Percentiles rank a stretch among this genome's conserved stretches.
phyloP scores from a whole-genome alignment of 2,113 vertebrate species.

The Felis chaus region DNA sequence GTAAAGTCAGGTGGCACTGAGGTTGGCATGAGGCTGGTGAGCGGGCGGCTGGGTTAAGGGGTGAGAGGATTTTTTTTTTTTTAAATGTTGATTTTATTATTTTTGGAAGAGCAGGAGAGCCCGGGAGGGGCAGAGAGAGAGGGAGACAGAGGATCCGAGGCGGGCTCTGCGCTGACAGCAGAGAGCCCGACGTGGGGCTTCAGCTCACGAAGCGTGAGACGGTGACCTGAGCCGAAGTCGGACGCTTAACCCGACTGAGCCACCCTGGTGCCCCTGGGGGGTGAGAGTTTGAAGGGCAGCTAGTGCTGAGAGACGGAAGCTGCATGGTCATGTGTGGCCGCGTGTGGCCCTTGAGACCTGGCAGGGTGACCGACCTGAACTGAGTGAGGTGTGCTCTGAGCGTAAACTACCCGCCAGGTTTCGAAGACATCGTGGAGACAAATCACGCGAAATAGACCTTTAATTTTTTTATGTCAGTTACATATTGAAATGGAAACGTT shows the following conservation, averaged over 20 bases:
- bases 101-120: too few relatives aligned
- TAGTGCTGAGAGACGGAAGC: not conserved
- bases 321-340: not conserved
- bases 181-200: too few relatives aligned
- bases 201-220: too few relatives aligned
- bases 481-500: not conserved
- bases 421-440: not conserved
- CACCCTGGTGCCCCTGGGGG: too few relatives aligned
- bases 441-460: not conserved
- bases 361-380: not conserved
- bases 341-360: not conserved
- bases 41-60: not conserved
- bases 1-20: not conserved
- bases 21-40: too few relatives aligned
- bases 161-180: too few relatives aligned
- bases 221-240: too few relatives aligned
- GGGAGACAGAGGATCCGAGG: too few relatives aligned
- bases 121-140: too few relatives aligned
- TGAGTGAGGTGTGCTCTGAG: not conserved
- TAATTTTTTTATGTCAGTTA: not conserved
- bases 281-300: not conserved
- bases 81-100: too few relatives aligned
- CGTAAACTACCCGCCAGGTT: not conserved
- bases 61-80: too few relatives aligned
- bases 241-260: too few relatives aligned